Evolutionary conservation across 30 jellyfish, hydroid and myxozoan genomes (phyloP), one percentile per base, ranked within the genome.

Genomic region (Nemopilema nomurai): DNA sequence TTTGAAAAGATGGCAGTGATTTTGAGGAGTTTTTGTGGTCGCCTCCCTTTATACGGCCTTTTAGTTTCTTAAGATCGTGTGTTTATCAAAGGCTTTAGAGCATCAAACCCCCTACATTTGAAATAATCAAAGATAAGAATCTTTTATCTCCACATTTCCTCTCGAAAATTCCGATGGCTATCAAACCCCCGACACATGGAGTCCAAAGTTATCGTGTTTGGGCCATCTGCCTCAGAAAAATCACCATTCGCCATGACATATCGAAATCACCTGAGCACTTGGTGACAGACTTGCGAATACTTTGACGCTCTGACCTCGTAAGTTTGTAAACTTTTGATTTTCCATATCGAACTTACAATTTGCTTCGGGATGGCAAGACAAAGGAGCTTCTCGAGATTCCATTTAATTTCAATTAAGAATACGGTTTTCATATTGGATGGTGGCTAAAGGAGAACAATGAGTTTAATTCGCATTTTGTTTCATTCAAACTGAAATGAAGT

Each of bases 361-460:
- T 68, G 64, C 20, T n/a, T 52, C 24, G 73, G 76, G 76, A 76
- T 76, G 70, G 19, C 9, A 0, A 21, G 27, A 80, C 89, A 80
- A 80, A 80, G 26, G 65, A 62, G 73, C 32, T 41, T 79, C 51
- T 49, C 51, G 28, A 27, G 31, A 24, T 31, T 66, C n/a, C 89
- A 80, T 80, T 80, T 80, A 80, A 80, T 80, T 62, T 80, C 89
- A 65, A 80, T 66, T 67, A 80, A 65, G 89, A 3, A 53, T 33
- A 25, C 89, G 66, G 67, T 49, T 67, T 22, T 67, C n/a, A 80
- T 80, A 80, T 80, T 80, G 81, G 76, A 80, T 80, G 89, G 73
- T 80, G 89, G 89, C 89, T 80, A 64, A 80, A 41, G 74, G 81
- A 9, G 53, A 80, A 80, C 89, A 80, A 80, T 65, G n/a, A 50